These are phyloP conservation scores for Sepiola atlantica DNA, from an alignment of 2,888 invertebrate genomes.

Conservation along the genomic window DNA sequence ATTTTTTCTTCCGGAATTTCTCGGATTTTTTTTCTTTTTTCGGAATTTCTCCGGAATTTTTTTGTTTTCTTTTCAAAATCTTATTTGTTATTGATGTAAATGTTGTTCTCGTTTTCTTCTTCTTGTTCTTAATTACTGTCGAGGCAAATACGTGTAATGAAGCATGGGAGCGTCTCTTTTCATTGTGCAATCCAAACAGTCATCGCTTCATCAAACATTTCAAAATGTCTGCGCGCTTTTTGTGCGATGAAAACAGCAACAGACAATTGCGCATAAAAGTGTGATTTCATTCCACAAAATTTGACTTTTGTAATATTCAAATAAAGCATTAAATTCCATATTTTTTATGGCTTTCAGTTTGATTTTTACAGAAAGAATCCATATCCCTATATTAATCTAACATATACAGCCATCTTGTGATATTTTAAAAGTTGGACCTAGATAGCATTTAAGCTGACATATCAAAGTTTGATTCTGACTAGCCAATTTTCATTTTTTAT, in stretches of 20 bases:
- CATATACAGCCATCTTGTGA: too few relatives aligned
- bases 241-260: not conserved
- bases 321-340: not conserved
- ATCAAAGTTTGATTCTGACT: too few relatives aligned
- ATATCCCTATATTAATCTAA: too few relatives aligned
- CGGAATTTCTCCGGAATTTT: too few relatives aligned
- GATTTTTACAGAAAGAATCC: too few relatives aligned
- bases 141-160: not conserved
- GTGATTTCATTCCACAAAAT: not conserved
- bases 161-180: constrained; percentile 12
- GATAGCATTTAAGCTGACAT: too few relatives aligned
- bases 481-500: too few relatives aligned
- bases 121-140: not conserved
- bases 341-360: not conserved
- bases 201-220: not conserved
- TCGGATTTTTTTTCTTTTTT: too few relatives aligned
- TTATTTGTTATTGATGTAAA: not conserved
- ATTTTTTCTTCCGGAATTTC: too few relatives aligned
- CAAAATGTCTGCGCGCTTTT: not conserved
- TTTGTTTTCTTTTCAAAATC: not conserved
- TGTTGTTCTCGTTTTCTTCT: not conserved
- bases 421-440: too few relatives aligned
- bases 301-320: not conserved
- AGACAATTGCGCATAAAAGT: not conserved
- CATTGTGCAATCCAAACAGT: constrained; percentile 10